Evolutionary conservation across 2,888 invertebrate species (phyloP).

Genomic region (Synanthedon tipuliformis): DNA sequence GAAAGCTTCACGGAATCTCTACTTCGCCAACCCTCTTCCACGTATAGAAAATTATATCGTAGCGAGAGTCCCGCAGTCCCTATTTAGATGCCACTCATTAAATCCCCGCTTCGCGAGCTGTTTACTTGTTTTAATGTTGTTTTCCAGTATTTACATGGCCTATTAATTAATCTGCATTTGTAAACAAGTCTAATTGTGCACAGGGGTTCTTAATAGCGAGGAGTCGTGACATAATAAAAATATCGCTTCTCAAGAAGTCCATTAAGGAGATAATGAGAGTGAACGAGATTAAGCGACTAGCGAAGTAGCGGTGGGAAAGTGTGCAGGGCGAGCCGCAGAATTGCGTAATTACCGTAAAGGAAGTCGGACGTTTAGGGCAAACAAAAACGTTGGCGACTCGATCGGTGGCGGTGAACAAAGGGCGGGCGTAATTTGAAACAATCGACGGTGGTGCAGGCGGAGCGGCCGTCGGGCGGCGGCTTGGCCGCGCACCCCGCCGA

Average conservation of each 20-base stretch:
- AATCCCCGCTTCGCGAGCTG: conserved; percentile 11
- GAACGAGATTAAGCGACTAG: conserved; percentile 30
- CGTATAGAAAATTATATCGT: conserved; percentile 6
- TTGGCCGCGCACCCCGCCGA: conserved; percentile 60
- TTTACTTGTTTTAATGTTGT: conserved; percentile 12
- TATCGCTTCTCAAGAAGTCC: conserved; percentile 1
- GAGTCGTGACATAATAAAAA: conserved; percentile 4
- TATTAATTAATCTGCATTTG: conserved; percentile 9
- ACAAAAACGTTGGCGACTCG: conserved; percentile 64
- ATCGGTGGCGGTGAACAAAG: conserved; percentile 65
- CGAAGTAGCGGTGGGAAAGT: conserved; percentile 35
- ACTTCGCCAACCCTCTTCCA: conserved; percentile 11
- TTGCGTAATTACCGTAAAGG: conserved; percentile 66
- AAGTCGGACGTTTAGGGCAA: conserved; percentile 61
- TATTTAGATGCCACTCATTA: conserved; percentile 18
- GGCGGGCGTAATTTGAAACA: conserved; percentile 67
- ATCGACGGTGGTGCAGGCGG: conserved; percentile 60
- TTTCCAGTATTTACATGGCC: conserved; percentile 9
- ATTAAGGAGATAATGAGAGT: conserved; percentile 11
- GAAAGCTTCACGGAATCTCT: conserved; percentile 1
- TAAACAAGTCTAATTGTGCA: neutral
- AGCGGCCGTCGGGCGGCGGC: conserved; percentile 18
- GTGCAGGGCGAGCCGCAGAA: conserved; percentile 46
- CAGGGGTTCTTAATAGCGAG: conserved; percentile 2
- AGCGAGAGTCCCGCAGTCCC: conserved; percentile 11